A percentile compares a stretch with the other conserved stretches of the same genome.
Conservation (phyloP, 2,113 vertebrate genomes). For the Pelmatolapia mariae region DNA sequence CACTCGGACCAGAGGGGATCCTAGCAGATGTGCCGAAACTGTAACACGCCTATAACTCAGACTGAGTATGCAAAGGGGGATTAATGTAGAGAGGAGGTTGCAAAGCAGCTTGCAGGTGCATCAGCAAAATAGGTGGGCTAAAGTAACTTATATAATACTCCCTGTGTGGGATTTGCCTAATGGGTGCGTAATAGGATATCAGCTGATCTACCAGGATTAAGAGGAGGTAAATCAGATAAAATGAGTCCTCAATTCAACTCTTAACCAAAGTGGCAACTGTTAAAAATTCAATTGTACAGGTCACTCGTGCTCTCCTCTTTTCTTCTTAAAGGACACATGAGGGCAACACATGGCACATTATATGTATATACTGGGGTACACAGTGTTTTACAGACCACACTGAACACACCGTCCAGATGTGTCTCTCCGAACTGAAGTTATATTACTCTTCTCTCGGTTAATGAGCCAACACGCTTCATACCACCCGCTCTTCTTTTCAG, state of each 20-base stretch:
- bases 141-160: background rate
- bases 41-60: background rate
- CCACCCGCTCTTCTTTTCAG: background rate
- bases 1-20: background rate
- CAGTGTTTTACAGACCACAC: conserved; percentile 8
- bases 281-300: background rate
- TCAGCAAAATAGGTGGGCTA: background rate
- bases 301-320: background rate
- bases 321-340: background rate
- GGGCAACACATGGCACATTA: background rate
- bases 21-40: background rate
- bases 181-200: background rate
- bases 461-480: background rate
- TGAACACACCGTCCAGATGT: conserved; percentile 46
- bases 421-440: conserved; percentile 11
- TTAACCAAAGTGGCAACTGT: background rate
- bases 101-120: background rate
- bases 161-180: background rate
- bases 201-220: background rate
- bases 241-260: background rate
- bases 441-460: background rate
- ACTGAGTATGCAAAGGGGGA: background rate
- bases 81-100: background rate
- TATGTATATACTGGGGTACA: background rate
- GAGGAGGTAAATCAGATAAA: background rate